phyloP scores from a whole-genome alignment of 2,797 vertebrate genomes.

The Adrianichthys oophorus region DNA sequence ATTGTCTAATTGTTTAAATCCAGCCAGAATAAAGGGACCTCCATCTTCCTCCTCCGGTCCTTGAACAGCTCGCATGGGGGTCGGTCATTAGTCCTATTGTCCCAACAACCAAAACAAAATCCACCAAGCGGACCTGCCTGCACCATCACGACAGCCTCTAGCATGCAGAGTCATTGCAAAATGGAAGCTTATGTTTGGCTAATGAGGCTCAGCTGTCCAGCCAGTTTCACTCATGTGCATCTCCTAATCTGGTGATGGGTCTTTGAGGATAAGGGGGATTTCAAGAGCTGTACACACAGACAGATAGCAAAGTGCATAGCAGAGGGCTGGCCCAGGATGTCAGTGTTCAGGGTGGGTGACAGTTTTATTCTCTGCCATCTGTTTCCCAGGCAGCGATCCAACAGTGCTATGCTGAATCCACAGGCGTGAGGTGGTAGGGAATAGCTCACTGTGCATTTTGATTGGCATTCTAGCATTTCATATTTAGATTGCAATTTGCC shows the following conservation, averaged over 20 bases:
- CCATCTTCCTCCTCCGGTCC: conserved; percentile 24
- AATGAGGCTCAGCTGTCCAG: conserved; percentile 68
- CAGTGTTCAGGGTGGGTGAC: conserved; percentile 72
- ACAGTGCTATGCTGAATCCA: conserved; percentile 63
- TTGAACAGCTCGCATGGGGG: conserved; percentile 29
- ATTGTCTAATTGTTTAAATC: conserved; percentile 73
- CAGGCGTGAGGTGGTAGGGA: conserved; percentile 53
- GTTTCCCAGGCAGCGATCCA: conserved; percentile 78
- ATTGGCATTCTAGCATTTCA: conserved; percentile 48
- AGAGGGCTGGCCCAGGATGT: conserved; percentile 69
- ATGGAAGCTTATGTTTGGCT: conserved; percentile 66
- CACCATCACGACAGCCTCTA: conserved; percentile 30
- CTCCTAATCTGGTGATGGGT: conserved; percentile 72
- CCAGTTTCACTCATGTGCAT: conserved; percentile 68
- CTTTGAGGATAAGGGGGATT: conserved; percentile 58
- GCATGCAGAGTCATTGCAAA: conserved; percentile 50
- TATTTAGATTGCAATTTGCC: conserved; percentile 28
- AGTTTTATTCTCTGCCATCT: conserved; percentile 81
- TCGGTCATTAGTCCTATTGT: conserved; percentile 42
- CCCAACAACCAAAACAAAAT: conserved; percentile 33
- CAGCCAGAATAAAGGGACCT: conserved; percentile 49
- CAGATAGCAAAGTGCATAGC: conserved; percentile 61
- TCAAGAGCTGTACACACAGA: conserved; percentile 54
- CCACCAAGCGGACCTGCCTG: conserved; percentile 24
- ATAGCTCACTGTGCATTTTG: conserved; percentile 45